These are phyloP conservation scores for Theristus sp. DNA, from an alignment of 2,888 invertebrate genomes.

Conservation along the genomic window DNA sequence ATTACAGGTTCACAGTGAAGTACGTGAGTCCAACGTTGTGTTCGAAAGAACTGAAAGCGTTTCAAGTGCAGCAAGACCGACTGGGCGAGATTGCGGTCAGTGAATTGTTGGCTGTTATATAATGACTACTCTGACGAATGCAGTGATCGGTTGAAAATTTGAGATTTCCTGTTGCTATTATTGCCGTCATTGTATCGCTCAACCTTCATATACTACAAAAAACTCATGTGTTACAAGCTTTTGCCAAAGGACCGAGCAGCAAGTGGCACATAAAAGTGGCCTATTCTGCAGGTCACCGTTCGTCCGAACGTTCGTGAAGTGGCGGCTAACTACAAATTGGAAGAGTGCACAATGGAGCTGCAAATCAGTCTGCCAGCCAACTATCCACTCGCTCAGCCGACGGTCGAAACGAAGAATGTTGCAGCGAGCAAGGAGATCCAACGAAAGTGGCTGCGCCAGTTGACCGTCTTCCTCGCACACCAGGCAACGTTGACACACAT, in stretches of 20 bases:
- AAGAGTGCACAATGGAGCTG: constrained; percentile 59
- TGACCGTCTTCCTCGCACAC: constrained; percentile 64
- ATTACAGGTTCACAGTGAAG: constrained; percentile 29
- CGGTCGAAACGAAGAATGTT: constrained; percentile 41
- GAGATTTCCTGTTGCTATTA: not conserved
- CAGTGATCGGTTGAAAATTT: not conserved
- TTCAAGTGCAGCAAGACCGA: constrained; percentile 16
- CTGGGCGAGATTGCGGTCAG: constrained; percentile 9
- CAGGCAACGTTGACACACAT: too few relatives aligned
- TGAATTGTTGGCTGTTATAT: not conserved
- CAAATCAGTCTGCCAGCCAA: constrained; percentile 55
- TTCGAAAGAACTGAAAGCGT: constrained; percentile 25
- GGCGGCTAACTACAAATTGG: constrained; percentile 56
- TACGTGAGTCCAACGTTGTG: constrained; percentile 28
- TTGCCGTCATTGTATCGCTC: too few relatives aligned
- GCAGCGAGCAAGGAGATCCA: constrained; percentile 50
- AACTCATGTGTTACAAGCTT: too few relatives aligned
- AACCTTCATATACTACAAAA: too few relatives aligned
- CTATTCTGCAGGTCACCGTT: constrained; percentile 12
- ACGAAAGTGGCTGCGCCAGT: constrained; percentile 55
- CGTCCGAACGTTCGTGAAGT: constrained; percentile 44
- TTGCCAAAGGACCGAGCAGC: too few relatives aligned
- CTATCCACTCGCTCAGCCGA: constrained; percentile 61
- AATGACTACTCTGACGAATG: not conserved
- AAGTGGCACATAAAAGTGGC: too few relatives aligned